phyloP scores from a whole-genome alignment of 2,888 invertebrate species.

The Capitulum mitella region DNA sequence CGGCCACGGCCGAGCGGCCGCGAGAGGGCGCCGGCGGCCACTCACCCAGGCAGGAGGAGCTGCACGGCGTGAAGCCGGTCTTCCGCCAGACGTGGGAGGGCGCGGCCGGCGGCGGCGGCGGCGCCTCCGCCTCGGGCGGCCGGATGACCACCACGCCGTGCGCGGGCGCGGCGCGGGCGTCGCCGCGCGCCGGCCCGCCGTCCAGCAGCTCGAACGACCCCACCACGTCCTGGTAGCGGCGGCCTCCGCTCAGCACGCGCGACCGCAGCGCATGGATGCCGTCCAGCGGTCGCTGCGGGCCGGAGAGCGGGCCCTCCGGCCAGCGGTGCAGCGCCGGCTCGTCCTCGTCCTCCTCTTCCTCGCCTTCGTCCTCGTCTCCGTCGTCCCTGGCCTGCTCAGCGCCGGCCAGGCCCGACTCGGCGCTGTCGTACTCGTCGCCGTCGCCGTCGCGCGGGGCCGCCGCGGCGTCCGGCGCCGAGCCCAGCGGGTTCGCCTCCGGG shows the following conservation, averaged over 20 bases:
- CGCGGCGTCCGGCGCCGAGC: neutral
- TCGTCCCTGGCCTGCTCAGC: neutral
- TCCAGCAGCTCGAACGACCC: slow-evolving; percentile 28
- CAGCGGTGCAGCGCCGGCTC: neutral
- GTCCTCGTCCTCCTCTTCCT: neutral
- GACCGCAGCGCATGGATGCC: slow-evolving; percentile 25
- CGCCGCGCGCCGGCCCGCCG: slow-evolving; percentile 25
- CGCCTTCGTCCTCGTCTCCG: neutral
- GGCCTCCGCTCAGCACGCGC: slow-evolving; percentile 28
- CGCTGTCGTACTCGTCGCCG: neutral
- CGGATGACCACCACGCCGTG: slow-evolving; percentile 30
- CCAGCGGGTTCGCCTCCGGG: neutral
- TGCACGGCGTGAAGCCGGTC: slow-evolving; percentile 85
- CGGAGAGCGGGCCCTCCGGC: slow-evolving; percentile 7
- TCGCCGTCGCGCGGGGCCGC: neutral
- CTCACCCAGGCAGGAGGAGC: slow-evolving; percentile 78
- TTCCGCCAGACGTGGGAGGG: slow-evolving; percentile 74
- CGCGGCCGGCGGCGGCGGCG: slow-evolving; percentile 56
- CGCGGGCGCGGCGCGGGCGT: slow-evolving; percentile 24
- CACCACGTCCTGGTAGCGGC: slow-evolving; percentile 27
- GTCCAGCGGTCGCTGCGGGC: slow-evolving; percentile 27
- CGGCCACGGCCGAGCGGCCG: neutral
- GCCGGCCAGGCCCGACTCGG: neutral
- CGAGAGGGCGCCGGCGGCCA: slow-evolving; percentile 38
- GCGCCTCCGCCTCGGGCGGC: slow-evolving; percentile 26